phyloP scores from a whole-genome alignment of 2,113 vertebrate genomes.

The Nanger granti region DNA sequence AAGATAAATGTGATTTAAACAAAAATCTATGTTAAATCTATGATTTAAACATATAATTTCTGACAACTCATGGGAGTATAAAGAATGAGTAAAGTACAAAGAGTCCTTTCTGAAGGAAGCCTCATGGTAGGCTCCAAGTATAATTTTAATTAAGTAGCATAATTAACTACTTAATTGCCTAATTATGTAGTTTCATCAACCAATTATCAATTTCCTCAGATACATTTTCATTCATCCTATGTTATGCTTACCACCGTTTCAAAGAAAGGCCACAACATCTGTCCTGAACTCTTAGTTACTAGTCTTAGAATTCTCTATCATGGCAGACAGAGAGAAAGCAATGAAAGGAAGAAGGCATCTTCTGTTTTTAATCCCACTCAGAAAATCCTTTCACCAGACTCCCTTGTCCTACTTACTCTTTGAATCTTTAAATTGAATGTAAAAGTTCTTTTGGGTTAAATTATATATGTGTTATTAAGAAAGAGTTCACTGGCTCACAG shows the following conservation, averaged over 20 bases:
- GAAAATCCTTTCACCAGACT: background rate
- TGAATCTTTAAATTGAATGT: background rate
- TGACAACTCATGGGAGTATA: background rate
- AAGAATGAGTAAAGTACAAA: background rate
- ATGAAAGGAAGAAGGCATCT: background rate
- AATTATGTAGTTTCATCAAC: background rate
- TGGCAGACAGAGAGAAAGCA: background rate
- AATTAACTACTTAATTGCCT: background rate
- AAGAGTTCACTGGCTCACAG: background rate
- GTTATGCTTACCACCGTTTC: background rate
- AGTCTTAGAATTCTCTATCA: background rate
- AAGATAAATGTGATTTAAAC: background rate
- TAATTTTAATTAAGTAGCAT: conserved; percentile 10
- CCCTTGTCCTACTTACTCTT: background rate
- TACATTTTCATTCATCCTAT: background rate
- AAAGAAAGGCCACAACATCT: background rate
- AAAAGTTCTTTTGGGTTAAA: background rate
- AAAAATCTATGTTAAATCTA: background rate
- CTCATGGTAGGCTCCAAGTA: background rate
- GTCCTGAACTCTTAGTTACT: background rate
- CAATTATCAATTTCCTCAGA: background rate
- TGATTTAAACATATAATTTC: background rate
- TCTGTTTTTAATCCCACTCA: background rate
- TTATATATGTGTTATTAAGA: background rate
- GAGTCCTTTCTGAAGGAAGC: background rate